phyloP scores from a whole-genome alignment of 2,888 invertebrate species.

The Xanthorhoe designata region DNA sequence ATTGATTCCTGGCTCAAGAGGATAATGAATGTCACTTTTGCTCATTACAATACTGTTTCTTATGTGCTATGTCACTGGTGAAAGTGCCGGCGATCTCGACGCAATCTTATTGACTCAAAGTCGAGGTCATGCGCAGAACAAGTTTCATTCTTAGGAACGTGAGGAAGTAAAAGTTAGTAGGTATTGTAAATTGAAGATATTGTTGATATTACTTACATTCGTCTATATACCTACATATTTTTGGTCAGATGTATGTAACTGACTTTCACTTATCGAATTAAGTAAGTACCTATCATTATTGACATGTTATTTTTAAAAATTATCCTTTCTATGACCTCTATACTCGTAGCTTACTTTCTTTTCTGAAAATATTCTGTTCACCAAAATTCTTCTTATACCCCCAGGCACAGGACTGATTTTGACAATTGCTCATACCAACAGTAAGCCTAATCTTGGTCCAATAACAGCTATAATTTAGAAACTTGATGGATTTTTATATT shows the following conservation, averaged over 20 bases:
- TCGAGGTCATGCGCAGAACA: slow-evolving; percentile 74
- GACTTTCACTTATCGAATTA: slow-evolving; percentile 14
- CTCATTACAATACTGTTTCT: slow-evolving; percentile 4
- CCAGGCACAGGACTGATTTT: too few relatives aligned
- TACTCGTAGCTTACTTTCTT: slow-evolving; percentile 6
- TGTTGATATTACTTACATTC: not conserved
- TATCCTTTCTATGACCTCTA: slow-evolving; percentile 1
- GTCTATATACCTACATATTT: too few relatives aligned
- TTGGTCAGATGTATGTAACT: not conserved
- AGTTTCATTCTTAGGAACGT: slow-evolving; percentile 66
- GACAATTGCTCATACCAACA: too few relatives aligned
- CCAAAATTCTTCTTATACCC: too few relatives aligned
- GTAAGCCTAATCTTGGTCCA: too few relatives aligned
- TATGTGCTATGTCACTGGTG: slow-evolving; percentile 50
- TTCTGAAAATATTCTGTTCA: not conserved
- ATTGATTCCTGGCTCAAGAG: too few relatives aligned
- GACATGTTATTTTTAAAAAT: not conserved
- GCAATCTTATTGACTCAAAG: slow-evolving; percentile 61
- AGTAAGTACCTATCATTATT: not conserved
- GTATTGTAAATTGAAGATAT: slow-evolving; percentile 34
- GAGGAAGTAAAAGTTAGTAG: slow-evolving; percentile 75
- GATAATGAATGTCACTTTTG: not conserved
- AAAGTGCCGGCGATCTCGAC: slow-evolving; percentile 68
- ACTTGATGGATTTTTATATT: too few relatives aligned
- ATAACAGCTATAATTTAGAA: too few relatives aligned